phyloP scores from a whole-genome alignment of 2,113 vertebrate genomes.

The Tenebrosternarchus preto region DNA sequence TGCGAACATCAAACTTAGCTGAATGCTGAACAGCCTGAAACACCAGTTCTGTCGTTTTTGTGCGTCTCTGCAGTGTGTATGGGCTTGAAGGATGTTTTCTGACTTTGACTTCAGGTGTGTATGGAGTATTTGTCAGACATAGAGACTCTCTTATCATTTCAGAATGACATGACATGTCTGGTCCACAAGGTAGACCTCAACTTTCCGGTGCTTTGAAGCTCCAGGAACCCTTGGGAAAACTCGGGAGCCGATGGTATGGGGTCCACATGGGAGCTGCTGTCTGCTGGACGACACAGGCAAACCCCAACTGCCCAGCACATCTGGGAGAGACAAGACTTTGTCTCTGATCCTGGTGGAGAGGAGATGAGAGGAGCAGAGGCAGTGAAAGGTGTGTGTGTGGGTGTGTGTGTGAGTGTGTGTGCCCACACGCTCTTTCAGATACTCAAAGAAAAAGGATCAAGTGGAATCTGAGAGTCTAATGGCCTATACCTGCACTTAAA shows the following conservation, averaged over 20 bases:
- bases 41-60: neutral
- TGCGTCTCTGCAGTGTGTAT: constrained; percentile 1
- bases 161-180: constrained; percentile 43
- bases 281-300: constrained; percentile 51
- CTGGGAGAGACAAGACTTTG: constrained; percentile 43
- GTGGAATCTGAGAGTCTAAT: constrained; percentile 1
- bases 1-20: neutral
- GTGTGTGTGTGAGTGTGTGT: no score
- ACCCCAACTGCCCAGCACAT: constrained; percentile 42
- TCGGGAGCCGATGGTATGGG: constrained; percentile 49
- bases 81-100: neutral
- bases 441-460: neutral
- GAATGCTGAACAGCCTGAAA: neutral
- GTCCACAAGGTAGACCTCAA: constrained; percentile 22
- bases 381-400: no score
- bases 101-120: constrained; percentile 30
- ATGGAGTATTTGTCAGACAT: neutral
- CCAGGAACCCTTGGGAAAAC: constrained; percentile 44
- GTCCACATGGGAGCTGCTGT: constrained; percentile 44
- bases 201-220: constrained; percentile 51
- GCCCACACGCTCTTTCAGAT: no score
- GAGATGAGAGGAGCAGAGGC: constrained; percentile 11
- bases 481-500: constrained; percentile 1
- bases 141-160: constrained; percentile 40
- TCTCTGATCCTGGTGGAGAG: constrained; percentile 39